Conservation (phyloP, 2,113 vertebrate genomes). For the Laterallus jamaicensis region DNA sequence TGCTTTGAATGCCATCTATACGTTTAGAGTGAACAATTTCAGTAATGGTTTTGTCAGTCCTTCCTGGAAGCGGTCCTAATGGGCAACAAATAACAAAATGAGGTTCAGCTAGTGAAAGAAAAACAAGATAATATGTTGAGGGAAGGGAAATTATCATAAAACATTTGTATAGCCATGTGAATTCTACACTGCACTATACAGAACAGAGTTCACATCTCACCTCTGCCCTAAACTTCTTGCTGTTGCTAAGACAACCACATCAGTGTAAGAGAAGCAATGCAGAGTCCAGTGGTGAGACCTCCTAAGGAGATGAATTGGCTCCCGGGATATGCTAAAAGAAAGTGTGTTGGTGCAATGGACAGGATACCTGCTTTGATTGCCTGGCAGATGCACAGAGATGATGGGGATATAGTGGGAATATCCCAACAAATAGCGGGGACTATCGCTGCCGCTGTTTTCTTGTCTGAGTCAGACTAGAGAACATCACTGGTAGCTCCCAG, state of each 20-base stretch:
- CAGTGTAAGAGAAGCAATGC: not conserved
- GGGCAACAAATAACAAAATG: conserved; percentile 13
- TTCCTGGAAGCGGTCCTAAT: not conserved
- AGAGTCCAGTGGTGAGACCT: not conserved
- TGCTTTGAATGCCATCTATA: not conserved
- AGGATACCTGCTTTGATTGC: not conserved
- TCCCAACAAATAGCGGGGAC: not conserved
- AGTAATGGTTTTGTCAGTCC: not conserved
- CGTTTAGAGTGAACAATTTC: not conserved
- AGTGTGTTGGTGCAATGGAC: not conserved
- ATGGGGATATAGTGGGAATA: not conserved
- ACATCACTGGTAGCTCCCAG: not conserved
- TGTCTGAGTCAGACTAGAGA: not conserved
- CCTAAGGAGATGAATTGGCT: not conserved
- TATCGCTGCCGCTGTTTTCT: not conserved
- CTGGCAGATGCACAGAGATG: not conserved
- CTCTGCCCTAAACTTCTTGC: not conserved
- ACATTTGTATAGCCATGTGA: not conserved
- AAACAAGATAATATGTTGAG: not conserved
- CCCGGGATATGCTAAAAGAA: not conserved
- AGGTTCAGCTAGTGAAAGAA: not conserved
- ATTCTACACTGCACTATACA: not conserved
- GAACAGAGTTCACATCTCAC: not conserved
- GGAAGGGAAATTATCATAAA: not conserved
- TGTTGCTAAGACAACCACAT: not conserved